These are phyloP conservation scores for Rhadina sibilatrix DNA, from an alignment of 2,113 vertebrate species.

Conservation along the genomic window DNA sequence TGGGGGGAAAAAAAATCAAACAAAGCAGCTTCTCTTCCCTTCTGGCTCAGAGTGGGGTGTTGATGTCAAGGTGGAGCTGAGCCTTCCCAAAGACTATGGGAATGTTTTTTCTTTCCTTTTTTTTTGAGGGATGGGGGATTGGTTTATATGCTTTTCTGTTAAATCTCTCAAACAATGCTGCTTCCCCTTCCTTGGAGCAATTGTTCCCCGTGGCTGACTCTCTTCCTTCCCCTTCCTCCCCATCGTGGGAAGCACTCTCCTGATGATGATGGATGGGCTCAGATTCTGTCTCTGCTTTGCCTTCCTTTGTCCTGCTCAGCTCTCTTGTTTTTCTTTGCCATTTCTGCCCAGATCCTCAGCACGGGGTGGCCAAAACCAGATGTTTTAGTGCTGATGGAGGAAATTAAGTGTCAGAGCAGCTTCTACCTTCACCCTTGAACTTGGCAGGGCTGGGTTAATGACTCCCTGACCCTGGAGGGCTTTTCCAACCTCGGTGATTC, in stretches of 20 bases:
- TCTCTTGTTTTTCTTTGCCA: background rate
- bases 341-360: background rate
- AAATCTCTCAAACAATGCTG: constrained; percentile 3
- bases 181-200: constrained; percentile 34
- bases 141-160: background rate
- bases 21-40: constrained; percentile 19
- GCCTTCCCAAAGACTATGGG: background rate
- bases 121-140: background rate
- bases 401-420: background rate
- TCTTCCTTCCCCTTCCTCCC: constrained; percentile 28
- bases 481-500: background rate
- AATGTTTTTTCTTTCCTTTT: background rate
- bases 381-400: background rate
- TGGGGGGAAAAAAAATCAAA: background rate
- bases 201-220: background rate
- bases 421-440: background rate
- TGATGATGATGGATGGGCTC: background rate
- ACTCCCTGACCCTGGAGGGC: background rate
- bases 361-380: background rate
- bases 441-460: background rate
- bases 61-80: background rate
- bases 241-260: background rate
- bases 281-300: background rate
- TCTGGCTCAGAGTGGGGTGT: background rate
- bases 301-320: background rate